phyloP scores from a whole-genome alignment of 2,113 vertebrate genomes.

The Charadrius vociferus region DNA sequence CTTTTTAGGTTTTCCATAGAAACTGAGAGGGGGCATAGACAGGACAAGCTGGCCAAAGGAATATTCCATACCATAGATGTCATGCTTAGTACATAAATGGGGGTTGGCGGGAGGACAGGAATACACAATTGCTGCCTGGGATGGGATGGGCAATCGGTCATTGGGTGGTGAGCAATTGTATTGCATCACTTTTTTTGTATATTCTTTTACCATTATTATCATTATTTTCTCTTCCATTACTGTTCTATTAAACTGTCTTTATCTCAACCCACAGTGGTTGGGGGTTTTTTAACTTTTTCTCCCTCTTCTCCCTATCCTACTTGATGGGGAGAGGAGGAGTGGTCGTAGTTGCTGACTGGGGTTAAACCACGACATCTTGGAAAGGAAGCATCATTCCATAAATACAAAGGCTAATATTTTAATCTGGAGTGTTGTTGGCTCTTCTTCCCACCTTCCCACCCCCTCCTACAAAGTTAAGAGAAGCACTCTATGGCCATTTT shows the following conservation, averaged over 20 bases:
- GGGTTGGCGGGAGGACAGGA: background rate
- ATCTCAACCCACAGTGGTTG: background rate
- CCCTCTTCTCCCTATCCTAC: background rate
- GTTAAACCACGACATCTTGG: background rate
- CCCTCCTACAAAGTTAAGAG: background rate
- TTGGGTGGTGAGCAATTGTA: background rate
- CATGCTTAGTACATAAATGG: background rate
- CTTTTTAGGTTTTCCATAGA: background rate
- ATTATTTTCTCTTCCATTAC: background rate
- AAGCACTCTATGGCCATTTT: background rate
- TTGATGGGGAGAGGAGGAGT: background rate
- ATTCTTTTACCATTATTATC: background rate
- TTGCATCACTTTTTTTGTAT: background rate
- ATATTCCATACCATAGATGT: background rate
- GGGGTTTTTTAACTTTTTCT: background rate
- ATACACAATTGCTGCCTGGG: background rate
- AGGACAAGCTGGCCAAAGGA: background rate
- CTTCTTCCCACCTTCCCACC: background rate
- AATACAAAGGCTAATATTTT: background rate
- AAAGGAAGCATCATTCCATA: background rate
- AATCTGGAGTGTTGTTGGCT: background rate
- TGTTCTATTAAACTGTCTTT: background rate
- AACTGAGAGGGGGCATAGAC: background rate
- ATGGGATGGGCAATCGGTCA: background rate
- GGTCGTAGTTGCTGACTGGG: background rate